phyloP scores from a whole-genome alignment of 2,888 invertebrate genomes.

The Sympetrum striolatum region DNA sequence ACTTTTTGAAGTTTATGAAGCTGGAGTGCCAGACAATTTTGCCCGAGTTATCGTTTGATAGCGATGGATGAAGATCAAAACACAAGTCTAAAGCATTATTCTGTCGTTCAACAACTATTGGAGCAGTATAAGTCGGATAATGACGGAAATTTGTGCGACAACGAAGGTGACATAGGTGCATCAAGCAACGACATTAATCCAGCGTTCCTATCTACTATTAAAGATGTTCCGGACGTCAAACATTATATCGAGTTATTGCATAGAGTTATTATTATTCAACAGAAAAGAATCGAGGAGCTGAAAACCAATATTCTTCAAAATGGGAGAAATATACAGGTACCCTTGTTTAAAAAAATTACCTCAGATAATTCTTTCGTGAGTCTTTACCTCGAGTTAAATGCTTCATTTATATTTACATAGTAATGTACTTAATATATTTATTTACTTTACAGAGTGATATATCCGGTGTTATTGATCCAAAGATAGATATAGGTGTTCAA shows the following conservation, averaged over 20 bases:
- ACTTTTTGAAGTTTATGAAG: constrained; percentile 43
- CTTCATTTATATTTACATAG: not conserved
- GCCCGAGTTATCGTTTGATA: not conserved
- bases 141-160: constrained; percentile 28
- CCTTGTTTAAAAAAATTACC: constrained; percentile 1
- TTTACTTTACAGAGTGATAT: not conserved
- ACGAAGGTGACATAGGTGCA: constrained; percentile 26
- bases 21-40: constrained; percentile 40
- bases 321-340: constrained; percentile 19
- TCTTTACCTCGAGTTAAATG: not conserved
- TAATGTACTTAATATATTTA: not conserved
- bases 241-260: constrained; percentile 67
- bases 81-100: not conserved
- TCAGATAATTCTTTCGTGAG: not conserved
- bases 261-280: constrained; percentile 65
- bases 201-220: constrained; percentile 58
- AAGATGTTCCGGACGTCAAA: constrained; percentile 67
- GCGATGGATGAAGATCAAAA: constrained; percentile 23
- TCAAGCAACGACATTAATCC: constrained; percentile 46
- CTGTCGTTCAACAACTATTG: constrained; percentile 15
- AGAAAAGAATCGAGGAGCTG: constrained; percentile 66
- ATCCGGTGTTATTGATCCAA: not conserved
- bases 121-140: not conserved
- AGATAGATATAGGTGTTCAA: not conserved
- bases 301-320: constrained; percentile 61